Evolutionary conservation across 1,140 invertebrate species (phyloP).

Genomic region (Apocrypta bakeri): DNA sequence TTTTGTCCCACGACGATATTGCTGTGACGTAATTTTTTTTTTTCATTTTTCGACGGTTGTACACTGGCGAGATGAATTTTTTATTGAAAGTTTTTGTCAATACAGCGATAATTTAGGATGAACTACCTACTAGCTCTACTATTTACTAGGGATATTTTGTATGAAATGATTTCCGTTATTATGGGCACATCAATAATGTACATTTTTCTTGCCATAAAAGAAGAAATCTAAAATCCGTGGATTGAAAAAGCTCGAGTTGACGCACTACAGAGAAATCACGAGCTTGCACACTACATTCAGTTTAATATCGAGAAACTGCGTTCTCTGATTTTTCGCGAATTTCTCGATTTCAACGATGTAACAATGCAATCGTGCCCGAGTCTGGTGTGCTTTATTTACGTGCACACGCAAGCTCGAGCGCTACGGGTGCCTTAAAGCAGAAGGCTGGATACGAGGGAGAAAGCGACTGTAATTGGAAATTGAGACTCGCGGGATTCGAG

Average conservation of each 20-base stretch:
- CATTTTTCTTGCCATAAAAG: too few relatives aligned
- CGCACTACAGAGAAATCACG: too few relatives aligned
- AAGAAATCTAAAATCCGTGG: too few relatives aligned
- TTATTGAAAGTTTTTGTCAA: background rate
- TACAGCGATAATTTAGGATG: background rate
- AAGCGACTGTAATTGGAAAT: background rate
- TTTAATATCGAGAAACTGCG: background rate
- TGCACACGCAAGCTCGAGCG: background rate
- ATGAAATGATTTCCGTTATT: too few relatives aligned
- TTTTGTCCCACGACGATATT: background rate
- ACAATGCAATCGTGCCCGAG: conserved; percentile 2
- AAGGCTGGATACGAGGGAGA: background rate
- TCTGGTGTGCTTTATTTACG: background rate
- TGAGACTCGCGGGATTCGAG: background rate
- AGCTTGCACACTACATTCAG: background rate
- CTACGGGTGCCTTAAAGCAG: background rate
- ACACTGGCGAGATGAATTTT: background rate
- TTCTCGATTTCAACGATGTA: background rate
- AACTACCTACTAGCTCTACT: too few relatives aligned
- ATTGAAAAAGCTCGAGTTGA: too few relatives aligned
- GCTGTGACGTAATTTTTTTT: background rate
- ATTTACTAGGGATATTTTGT: too few relatives aligned
- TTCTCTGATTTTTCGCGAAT: background rate
- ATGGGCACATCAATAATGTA: too few relatives aligned
- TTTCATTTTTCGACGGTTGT: background rate